Base-by-base conservation (phyloP, 1,140 invertebrate species). In the Homalodisca vitripennis region DNA sequence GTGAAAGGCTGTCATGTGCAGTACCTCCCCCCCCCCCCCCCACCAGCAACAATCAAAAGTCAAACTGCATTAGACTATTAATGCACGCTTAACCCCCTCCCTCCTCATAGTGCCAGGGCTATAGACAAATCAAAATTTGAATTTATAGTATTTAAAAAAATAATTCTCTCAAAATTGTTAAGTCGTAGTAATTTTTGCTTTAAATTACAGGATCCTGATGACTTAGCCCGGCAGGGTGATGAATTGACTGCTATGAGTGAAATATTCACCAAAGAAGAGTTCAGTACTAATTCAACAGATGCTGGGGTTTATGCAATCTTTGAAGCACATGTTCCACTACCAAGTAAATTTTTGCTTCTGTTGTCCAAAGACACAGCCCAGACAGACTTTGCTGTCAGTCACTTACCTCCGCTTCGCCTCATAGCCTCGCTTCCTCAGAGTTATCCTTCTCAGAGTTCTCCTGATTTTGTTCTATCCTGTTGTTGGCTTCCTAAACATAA, bases 261-360 rank as follows among this genome's bases (percentile, higher is more conserved):
- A 41, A 34, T 67, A 29, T 67, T 68, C 46, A 71, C 51, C 48
- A 0, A 0, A 48, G 10, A 68, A 26, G 63, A 34, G 66, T 51
- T 31, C 66, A 41, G 30, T 20, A 41, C 55, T 48, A 26, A 67
- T 63, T 17, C 67, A 71, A 69, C 69, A 66, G 67, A 30, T 55
- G 34, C 31, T 68, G 63, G 60, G 72, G 51, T 63, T 13, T 10
- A 26, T 3, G 27, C 55, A 6, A 24, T 27, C 6, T 60, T 60
- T 60, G 55, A 60, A 60, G 55, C 55, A 27, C 55, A 60, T 24
- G n/a, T 60, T 27, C 55, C 55, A 27, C 55, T 60, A 6, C 55
- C 55, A 14, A 27, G 27, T 12, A 26, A 60, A 2, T 60, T 60
- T 29, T 22, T 24, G 3, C n/a, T 60, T 22, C 29, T 24, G 27